A percentile compares a stretch with the other conserved stretches of the same genome.
Evolutionary conservation across 2,113 vertebrate species (phyloP).

Genomic region (Spheniscus mendiculus): DNA sequence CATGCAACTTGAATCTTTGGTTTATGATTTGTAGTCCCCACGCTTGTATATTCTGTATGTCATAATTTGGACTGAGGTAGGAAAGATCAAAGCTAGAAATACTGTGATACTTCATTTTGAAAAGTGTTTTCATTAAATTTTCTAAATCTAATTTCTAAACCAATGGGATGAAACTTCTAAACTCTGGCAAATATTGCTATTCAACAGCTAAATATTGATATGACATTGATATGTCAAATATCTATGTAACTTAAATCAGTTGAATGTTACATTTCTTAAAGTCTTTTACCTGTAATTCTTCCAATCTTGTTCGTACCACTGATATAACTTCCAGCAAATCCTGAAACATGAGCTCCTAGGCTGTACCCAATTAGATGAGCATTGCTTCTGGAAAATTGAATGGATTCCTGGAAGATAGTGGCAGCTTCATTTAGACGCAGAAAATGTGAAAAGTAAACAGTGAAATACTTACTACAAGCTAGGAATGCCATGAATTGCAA

Average conservation of each 20-base stretch:
- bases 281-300: conserved; percentile 90
- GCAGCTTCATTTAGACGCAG: not conserved
- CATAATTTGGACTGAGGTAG: not conserved
- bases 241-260: not conserved
- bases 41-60: not conserved
- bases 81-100: not conserved
- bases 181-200: not conserved
- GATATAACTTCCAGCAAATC: conserved; percentile 91
- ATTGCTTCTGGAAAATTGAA: conserved; percentile 78
- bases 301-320: conserved; percentile 82
- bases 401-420: conserved; percentile 78
- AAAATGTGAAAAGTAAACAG: not conserved
- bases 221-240: not conserved
- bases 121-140: not conserved
- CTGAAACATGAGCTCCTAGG: conserved; percentile 93
- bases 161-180: not conserved
- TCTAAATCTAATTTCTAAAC: not conserved
- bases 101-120: not conserved
- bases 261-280: not conserved
- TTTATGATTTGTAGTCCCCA: not conserved
- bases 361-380: conserved; percentile 95
- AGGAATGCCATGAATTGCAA: not conserved
- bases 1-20: not conserved
- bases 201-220: not conserved
- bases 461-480: not conserved